Conservation (phyloP, 92 coral and sea anemone genomes). For the Siderastrea siderea region DNA sequence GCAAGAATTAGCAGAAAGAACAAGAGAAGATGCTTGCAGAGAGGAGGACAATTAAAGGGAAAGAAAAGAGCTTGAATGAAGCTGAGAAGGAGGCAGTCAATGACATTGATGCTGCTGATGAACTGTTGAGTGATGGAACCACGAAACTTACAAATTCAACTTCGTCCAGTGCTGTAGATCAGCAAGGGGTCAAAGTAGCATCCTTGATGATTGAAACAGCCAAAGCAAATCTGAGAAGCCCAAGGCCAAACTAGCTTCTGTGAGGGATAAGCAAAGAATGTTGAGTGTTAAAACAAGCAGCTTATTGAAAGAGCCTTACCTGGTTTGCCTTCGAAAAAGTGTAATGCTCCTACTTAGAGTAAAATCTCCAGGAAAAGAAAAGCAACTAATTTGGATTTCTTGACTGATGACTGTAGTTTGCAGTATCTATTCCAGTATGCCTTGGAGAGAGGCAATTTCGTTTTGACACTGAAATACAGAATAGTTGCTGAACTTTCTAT, state of each 20-base stretch:
- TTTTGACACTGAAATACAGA: too few relatives aligned
- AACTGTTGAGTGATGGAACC: slow-evolving; percentile 50
- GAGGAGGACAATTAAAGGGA: slow-evolving; percentile 36
- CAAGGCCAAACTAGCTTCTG: slow-evolving; percentile 27
- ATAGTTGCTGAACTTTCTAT: too few relatives aligned
- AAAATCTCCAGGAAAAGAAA: too few relatives aligned
- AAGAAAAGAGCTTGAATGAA: slow-evolving; percentile 37
- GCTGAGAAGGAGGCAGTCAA: slow-evolving; percentile 57
- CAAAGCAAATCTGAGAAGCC: slow-evolving; percentile 27
- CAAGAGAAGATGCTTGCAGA: slow-evolving; percentile 44
- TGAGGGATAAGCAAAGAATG: slow-evolving; percentile 34
- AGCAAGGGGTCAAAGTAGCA: slow-evolving; percentile 68
- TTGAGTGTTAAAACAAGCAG: slow-evolving; percentile 40
- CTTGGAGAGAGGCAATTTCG: too few relatives aligned
- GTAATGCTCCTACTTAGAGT: background rate
- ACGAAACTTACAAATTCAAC: slow-evolving; percentile 40
- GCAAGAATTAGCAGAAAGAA: slow-evolving; percentile 42
- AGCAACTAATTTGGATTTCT: too few relatives aligned
- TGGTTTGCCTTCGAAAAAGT: slow-evolving; percentile 35
- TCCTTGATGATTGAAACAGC: slow-evolving; percentile 59
- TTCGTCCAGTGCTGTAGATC: slow-evolving; percentile 50
- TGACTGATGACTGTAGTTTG: too few relatives aligned
- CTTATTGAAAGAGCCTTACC: slow-evolving; percentile 27
- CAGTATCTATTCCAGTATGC: too few relatives aligned
- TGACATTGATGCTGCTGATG: slow-evolving; percentile 58